Conservation (phyloP, 1,140 invertebrate genomes). For the Trichoplusia ni region DNA sequence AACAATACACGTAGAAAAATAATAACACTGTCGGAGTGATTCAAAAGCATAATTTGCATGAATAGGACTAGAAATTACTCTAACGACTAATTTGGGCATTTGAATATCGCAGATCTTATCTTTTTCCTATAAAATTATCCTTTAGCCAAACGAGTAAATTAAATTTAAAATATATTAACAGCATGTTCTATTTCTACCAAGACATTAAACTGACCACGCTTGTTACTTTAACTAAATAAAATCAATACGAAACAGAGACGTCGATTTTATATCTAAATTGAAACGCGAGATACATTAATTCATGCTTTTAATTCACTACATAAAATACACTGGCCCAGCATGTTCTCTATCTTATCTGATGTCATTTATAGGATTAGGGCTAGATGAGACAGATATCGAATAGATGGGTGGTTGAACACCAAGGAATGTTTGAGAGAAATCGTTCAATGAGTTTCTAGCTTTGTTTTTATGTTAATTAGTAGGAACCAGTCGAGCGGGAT, state of each 20-base stretch:
- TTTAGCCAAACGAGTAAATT: too few relatives aligned
- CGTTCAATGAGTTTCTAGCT: conserved; percentile 72
- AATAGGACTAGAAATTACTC: too few relatives aligned
- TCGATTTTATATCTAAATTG: conserved; percentile 34
- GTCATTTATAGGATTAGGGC: conserved; percentile 78
- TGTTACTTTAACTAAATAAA: conserved; percentile 17
- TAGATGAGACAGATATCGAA: conserved; percentile 72
- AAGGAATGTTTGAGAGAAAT: conserved; percentile 75
- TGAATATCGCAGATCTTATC: too few relatives aligned
- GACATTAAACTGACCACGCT: background rate
- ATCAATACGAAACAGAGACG: conserved; percentile 33
- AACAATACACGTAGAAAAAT: too few relatives aligned
- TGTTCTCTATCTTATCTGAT: conserved; percentile 66
- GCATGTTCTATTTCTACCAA: background rate
- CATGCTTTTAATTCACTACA: conserved; percentile 38
- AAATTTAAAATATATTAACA: too few relatives aligned
- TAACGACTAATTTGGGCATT: too few relatives aligned
- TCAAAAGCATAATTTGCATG: too few relatives aligned
- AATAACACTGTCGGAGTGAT: too few relatives aligned
- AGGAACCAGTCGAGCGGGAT: conserved; percentile 56
- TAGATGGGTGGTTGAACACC: conserved; percentile 61
- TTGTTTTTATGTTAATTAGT: conserved; percentile 78
- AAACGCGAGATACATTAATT: conserved; percentile 32
- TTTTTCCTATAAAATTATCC: too few relatives aligned
- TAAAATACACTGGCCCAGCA: conserved; percentile 40